phyloP scores from a whole-genome alignment of 2,888 invertebrate genomes.

The Lottia scabra region DNA sequence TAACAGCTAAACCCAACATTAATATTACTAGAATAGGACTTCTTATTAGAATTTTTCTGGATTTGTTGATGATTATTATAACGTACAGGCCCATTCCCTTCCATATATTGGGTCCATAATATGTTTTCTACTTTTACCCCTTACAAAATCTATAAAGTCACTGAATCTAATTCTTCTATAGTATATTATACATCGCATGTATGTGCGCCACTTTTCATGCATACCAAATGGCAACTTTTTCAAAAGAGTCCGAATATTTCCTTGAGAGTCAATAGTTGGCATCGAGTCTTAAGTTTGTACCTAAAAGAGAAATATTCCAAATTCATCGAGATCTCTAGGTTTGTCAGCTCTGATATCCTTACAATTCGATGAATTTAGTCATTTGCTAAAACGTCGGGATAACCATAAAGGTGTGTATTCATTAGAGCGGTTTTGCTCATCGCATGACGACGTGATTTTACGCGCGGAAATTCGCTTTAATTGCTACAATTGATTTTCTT shows the following conservation, averaged over 20 bases:
- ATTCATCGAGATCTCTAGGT: constrained; percentile 21
- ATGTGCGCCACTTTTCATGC: constrained; percentile 20
- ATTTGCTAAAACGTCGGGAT: constrained; percentile 16
- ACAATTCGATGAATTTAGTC: constrained; percentile 21
- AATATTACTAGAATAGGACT: too few species aligned
- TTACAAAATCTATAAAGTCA: background rate
- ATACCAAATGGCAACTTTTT: constrained; percentile 14
- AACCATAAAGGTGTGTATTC: constrained; percentile 17
- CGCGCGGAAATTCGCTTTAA: too few species aligned
- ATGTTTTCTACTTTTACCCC: background rate
- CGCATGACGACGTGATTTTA: too few species aligned
- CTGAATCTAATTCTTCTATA: background rate
- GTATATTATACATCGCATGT: background rate
- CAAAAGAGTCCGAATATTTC: constrained; percentile 10
- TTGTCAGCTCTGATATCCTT: constrained; percentile 16
- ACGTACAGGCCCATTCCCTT: too few species aligned
- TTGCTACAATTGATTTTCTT: too few species aligned
- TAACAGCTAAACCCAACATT: too few species aligned
- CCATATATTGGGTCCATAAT: background rate
- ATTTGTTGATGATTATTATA: too few species aligned
- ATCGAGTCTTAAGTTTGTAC: constrained; percentile 12
- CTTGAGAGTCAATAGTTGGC: constrained; percentile 15
- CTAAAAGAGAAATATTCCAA: constrained; percentile 17
- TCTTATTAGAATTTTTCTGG: too few species aligned
- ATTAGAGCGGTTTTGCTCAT: too few species aligned